A percentile compares a stretch with the other conserved stretches of the same genome.
Conservation (phyloP, 2,797 vertebrate genomes). For the Pitangus sulphuratus region DNA sequence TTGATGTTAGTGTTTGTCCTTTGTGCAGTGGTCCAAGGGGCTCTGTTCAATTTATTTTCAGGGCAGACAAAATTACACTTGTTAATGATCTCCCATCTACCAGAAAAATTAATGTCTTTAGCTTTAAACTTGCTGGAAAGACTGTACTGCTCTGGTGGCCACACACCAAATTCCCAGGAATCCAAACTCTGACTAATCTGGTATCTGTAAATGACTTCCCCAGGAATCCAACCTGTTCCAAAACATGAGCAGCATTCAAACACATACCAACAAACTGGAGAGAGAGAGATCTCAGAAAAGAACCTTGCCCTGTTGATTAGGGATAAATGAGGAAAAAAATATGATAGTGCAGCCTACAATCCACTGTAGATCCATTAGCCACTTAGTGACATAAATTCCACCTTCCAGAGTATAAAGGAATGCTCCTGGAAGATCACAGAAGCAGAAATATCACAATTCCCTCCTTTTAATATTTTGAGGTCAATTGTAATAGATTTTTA, state of each 20-base stretch:
- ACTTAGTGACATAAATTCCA: neutral
- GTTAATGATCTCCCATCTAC: neutral
- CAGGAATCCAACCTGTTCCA: neutral
- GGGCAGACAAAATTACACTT: slow-evolving; percentile 24
- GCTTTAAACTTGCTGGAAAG: neutral
- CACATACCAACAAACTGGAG: neutral
- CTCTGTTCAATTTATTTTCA: slow-evolving; percentile 6
- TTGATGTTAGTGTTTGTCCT: neutral
- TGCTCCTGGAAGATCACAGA: neutral
- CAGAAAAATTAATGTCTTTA: neutral
- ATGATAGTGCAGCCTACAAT: neutral
- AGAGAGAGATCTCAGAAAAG: neutral
- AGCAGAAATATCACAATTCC: neutral
- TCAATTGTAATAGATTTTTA: neutral
- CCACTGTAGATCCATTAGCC: no score
- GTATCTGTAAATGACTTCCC: neutral
- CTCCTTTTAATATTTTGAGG: neutral
- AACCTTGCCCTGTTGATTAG: neutral
- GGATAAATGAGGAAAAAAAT: neutral
- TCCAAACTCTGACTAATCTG: neutral
- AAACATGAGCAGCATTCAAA: neutral
- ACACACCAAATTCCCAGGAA: neutral
- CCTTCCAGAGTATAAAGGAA: neutral
- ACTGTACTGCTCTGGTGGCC: neutral
- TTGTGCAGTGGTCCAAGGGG: neutral